phyloP scores from a whole-genome alignment of 2,888 invertebrate species.

The Polietes domitor region DNA sequence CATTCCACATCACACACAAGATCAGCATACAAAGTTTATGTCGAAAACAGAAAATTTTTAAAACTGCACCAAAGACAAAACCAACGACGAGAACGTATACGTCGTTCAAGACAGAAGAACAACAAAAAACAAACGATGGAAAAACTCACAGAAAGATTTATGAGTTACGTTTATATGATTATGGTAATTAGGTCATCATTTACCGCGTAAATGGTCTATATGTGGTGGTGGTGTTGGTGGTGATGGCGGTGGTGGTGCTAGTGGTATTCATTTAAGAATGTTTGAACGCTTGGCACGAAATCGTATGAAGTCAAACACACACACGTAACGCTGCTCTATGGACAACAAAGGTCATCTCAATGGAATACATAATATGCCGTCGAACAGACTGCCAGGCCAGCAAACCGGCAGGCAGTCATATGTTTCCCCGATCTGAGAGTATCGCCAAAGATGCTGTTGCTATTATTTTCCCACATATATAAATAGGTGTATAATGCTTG shows the following conservation, averaged over 20 bases:
- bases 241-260: background rate
- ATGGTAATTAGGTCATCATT: conserved; percentile 76
- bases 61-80: conserved; percentile 30
- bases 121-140: conserved; percentile 20
- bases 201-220: conserved; percentile 67
- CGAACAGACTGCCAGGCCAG: background rate
- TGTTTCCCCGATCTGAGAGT: background rate
- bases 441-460: conserved; percentile 37
- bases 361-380: conserved; percentile 29
- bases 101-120: conserved; percentile 11
- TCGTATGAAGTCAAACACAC: background rate
- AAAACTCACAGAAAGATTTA: conserved; percentile 67
- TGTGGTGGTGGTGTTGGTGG: conserved; percentile 32
- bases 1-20: conserved; percentile 24
- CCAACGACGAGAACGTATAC: background rate
- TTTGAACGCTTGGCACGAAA: conserved; percentile 35
- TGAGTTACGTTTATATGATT: conserved; percentile 71
- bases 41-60: background rate
- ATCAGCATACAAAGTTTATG: conserved; percentile 47
- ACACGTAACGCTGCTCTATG: conserved; percentile 16
- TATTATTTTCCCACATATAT: conserved; percentile 62
- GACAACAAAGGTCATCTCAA: conserved; percentile 35
- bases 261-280: conserved; percentile 36
- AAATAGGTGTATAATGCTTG: conserved; percentile 1
- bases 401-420: background rate